Evolutionary conservation across 2,888 invertebrate genomes (phyloP).

Genomic region (Lypha dubia): DNA sequence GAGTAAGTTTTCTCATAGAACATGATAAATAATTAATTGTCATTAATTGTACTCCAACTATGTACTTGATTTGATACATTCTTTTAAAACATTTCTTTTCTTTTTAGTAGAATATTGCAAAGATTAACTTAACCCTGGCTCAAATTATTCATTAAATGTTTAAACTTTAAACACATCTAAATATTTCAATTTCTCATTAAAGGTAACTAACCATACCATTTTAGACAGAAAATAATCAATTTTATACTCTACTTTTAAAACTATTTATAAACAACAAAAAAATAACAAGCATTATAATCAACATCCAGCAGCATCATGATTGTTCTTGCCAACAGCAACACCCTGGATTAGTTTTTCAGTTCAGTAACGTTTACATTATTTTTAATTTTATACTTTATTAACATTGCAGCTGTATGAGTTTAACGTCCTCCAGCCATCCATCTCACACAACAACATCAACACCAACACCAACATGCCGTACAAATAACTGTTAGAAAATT

Average conservation of each 20-base stretch:
- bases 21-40: too few relatives aligned
- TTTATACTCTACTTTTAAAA: conserved; percentile 4
- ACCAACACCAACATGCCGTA: background rate
- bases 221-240: conserved; percentile 16
- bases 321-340: conserved; percentile 37
- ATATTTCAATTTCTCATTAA: conserved; percentile 5
- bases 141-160: background rate
- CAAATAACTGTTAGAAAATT: background rate
- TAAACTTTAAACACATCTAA: background rate
- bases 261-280: background rate
- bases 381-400: conserved; percentile 47
- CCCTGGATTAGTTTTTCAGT: conserved; percentile 43
- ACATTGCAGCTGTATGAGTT: conserved; percentile 48
- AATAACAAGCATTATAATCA: conserved; percentile 13
- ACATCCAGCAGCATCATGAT: conserved; percentile 25
- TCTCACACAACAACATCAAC: background rate
- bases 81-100: too few relatives aligned
- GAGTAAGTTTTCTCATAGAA: too few relatives aligned
- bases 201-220: conserved; percentile 12
- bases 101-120: too few relatives aligned
- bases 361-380: conserved; percentile 50
- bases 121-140: too few relatives aligned
- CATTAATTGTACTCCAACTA: too few relatives aligned
- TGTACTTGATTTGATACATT: too few relatives aligned
- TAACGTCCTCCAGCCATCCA: conserved; percentile 22